Conservation (phyloP, 2,113 vertebrate species). For the Helogale parvula region DNA sequence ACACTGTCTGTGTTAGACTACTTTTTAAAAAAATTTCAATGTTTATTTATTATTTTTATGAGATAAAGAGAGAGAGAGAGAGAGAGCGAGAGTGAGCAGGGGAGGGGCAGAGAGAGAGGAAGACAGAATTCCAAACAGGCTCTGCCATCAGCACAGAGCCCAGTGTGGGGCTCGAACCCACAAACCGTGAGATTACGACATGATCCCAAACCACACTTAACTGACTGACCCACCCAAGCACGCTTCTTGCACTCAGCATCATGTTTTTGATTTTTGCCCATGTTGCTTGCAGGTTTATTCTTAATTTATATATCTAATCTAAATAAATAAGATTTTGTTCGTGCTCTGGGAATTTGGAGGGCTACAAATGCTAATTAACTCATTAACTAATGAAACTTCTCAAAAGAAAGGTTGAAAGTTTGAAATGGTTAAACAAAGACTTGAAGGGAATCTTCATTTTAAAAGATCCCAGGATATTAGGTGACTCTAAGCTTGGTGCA, state of each 20-base stretch:
- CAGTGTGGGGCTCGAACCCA: no score
- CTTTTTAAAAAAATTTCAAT: no score
- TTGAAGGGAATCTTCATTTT: background rate
- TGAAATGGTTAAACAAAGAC: conserved; percentile 9
- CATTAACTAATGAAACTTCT: background rate
- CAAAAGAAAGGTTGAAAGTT: background rate
- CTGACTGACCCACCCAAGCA: no score
- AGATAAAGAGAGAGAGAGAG: no score
- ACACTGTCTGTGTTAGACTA: background rate
- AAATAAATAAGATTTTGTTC: background rate
- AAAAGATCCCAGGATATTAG: background rate
- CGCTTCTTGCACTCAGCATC: background rate
- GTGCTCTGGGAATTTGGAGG: background rate
- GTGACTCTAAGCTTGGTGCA: background rate
- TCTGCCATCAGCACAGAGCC: no score
- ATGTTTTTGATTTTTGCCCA: background rate
- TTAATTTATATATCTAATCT: background rate
- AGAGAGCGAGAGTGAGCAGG: no score
- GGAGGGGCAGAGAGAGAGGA: no score
- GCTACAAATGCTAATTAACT: background rate
- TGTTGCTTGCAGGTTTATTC: background rate
- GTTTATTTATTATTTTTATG: no score
- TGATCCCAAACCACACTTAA: no score
- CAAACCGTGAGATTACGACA: no score
- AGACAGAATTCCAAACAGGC: no score